Conservation (phyloP, 2,797 vertebrate species). For the Miichthys miiuy region DNA sequence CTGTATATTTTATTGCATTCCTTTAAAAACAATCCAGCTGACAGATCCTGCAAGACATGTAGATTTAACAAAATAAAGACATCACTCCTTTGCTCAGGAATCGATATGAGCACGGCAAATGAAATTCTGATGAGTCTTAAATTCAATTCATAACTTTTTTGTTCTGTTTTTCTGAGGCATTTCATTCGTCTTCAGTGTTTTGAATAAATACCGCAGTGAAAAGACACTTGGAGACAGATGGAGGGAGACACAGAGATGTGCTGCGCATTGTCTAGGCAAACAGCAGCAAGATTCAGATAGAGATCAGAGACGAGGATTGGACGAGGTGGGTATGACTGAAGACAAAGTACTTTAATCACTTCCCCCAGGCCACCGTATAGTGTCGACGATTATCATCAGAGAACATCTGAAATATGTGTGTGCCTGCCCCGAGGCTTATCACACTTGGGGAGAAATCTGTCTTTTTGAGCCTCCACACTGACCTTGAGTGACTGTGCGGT, state of each 20-base stretch:
- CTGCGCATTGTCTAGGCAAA: constrained; percentile 47
- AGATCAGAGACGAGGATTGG: constrained; percentile 65
- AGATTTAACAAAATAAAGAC: neutral
- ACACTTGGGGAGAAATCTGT: constrained; percentile 85
- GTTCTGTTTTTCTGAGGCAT: constrained; percentile 5
- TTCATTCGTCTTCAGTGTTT: constrained; percentile 37
- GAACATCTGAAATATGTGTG: constrained; percentile 91
- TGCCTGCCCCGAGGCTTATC: constrained; percentile 86
- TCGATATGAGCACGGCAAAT: neutral
- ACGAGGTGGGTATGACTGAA: constrained; percentile 70
- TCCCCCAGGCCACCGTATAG: constrained; percentile 79
- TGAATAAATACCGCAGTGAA: constrained; percentile 37
- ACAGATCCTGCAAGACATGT: neutral
- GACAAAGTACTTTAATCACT: constrained; percentile 82
- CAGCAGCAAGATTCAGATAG: constrained; percentile 47
- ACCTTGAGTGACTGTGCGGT: constrained; percentile 91
- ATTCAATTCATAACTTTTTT: constrained; percentile 8
- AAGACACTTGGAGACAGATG: constrained; percentile 5
- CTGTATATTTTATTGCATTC: too few relatives aligned
- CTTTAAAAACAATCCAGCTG: neutral
- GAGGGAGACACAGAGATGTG: constrained; percentile 26
- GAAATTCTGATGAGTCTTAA: neutral
- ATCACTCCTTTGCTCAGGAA: neutral
- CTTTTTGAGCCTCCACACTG: constrained; percentile 85
- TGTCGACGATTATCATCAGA: constrained; percentile 84